Evolutionary conservation across 2,888 invertebrate genomes (phyloP).

Genomic region (Scaeva pyrastri): DNA sequence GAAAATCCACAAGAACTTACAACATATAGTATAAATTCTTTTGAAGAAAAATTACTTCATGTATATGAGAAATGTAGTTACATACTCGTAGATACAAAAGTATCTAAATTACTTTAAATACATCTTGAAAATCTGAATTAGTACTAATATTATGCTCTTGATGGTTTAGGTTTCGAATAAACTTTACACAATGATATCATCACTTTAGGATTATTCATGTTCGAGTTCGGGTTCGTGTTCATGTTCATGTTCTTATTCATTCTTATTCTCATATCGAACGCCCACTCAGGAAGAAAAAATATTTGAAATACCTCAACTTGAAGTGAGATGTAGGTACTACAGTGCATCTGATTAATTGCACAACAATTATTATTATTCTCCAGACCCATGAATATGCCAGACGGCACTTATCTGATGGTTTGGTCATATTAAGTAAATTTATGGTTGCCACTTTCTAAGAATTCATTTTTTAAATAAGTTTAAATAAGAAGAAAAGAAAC

Average conservation of each 20-base stretch:
- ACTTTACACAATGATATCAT: constrained; percentile 60
- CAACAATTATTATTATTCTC: constrained; percentile 62
- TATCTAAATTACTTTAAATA: neutral
- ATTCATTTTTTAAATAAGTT: too few species aligned
- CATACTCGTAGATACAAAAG: neutral
- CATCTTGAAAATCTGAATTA: constrained; percentile 22
- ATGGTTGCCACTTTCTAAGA: constrained; percentile 17
- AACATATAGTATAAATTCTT: too few species aligned
- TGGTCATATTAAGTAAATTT: neutral
- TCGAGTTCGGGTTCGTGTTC: too few species aligned
- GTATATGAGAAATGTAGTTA: neutral
- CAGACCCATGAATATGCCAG: constrained; percentile 45
- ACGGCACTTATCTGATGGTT: constrained; percentile 11
- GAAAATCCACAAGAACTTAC: constrained; percentile 35
- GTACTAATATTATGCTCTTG: constrained; percentile 3
- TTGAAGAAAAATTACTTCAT: neutral
- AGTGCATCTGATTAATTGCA: constrained; percentile 71
- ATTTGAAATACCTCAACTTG: constrained; percentile 63
- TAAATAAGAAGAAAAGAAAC: too few species aligned
- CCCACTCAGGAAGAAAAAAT: constrained; percentile 68
- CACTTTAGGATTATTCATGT: constrained; percentile 36
- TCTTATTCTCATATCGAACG: constrained; percentile 42
- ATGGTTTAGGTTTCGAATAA: neutral
- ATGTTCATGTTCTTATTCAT: neutral
- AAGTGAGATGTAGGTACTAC: constrained; percentile 53